Conservation (phyloP, 1,140 invertebrate species). For the Plectrocnemia conspersa region DNA sequence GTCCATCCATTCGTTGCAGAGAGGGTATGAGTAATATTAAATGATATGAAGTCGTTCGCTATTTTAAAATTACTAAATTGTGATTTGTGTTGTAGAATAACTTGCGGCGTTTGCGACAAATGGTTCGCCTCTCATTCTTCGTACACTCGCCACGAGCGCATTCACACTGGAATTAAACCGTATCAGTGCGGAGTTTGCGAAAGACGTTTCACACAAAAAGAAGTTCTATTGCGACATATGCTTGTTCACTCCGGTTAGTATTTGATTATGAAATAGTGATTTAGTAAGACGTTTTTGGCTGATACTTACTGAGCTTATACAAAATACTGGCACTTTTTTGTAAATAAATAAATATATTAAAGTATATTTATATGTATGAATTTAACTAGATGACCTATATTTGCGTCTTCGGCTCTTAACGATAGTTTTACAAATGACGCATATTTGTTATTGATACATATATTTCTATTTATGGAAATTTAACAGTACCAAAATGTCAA, state of each 20-base stretch:
- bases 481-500: not conserved
- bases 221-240: constrained; percentile 75
- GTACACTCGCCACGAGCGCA: constrained; percentile 70
- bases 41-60: not conserved
- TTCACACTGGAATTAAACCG: constrained; percentile 73
- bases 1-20: constrained; percentile 57
- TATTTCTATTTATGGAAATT: not conserved
- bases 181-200: constrained; percentile 69
- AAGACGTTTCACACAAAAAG: constrained; percentile 70
- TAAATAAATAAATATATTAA: no score
- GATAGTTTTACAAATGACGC: not conserved
- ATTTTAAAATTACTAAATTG: no score
- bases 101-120: constrained; percentile 68
- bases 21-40: constrained; percentile 43
- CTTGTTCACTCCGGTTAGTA: constrained; percentile 72
- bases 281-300: no score
- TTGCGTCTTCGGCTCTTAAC: no score
- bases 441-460: not conserved
- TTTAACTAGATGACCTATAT: no score
- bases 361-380: no score
- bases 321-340: no score
- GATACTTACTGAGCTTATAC: no score
- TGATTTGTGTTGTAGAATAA: constrained; percentile 41
- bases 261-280: not conserved
- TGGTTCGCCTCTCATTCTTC: constrained; percentile 77